Evolutionary conservation across 2,113 vertebrate species (phyloP).

Genomic region (Passer domesticus): DNA sequence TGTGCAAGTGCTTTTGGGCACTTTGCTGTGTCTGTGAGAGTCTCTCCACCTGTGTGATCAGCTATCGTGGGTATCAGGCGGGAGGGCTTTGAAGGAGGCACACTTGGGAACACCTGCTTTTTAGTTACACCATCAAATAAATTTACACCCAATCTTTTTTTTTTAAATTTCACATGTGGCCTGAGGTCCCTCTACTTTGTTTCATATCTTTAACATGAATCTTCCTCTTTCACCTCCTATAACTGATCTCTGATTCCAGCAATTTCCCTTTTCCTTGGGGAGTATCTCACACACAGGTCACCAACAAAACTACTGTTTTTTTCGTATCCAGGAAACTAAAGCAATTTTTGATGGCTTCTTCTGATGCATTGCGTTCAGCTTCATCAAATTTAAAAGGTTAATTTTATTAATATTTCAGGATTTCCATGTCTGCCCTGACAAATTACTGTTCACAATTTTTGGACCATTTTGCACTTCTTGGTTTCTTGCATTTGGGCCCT

Average conservation of each 20-base stretch:
- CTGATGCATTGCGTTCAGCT: neutral
- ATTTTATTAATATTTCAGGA: neutral
- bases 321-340: neutral
- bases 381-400: neutral
- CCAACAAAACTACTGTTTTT: neutral
- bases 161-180: neutral
- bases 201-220: neutral
- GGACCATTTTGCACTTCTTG: neutral
- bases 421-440: neutral
- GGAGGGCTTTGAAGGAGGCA: neutral
- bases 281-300: neutral
- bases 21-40: slow-evolving; percentile 78
- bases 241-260: neutral
- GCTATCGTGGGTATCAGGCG: neutral
- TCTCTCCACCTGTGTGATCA: slow-evolving; percentile 79
- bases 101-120: neutral
- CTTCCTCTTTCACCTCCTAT: neutral
- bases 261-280: neutral
- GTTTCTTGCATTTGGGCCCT: neutral
- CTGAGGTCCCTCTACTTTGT: neutral
- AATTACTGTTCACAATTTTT: neutral
- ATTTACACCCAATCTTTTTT: neutral
- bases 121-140: neutral
- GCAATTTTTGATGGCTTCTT: neutral
- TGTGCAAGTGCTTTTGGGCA: slow-evolving; percentile 43